Evolutionary conservation across 2,797 vertebrate species (phyloP), one percentile per base, ranked within the genome.

Genomic region (Microcaecilia unicolor): DNA sequence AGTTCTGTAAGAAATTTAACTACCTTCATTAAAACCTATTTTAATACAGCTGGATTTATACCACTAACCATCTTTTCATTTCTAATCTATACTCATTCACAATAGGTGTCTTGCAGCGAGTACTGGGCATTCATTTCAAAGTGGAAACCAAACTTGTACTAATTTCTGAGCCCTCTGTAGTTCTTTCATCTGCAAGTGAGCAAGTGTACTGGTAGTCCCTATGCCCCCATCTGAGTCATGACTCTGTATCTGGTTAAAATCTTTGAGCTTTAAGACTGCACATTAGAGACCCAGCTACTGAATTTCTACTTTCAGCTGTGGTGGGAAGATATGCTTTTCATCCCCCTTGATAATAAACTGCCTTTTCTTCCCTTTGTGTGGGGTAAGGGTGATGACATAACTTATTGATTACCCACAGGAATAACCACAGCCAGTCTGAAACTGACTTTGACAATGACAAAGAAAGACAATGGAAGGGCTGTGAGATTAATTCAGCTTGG

Each of bases 361-460:
- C 46, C 56, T 55, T 61, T 60, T 48, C 56, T 43, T 26, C 10
- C 7, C 46, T 46, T 51, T 10, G 37, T 3, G 25, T 67, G 46
- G 48, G 72, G 67, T 72, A 69, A 80, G 74, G 75, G 77, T 66
- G 73, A 57, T 55, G 77, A 60, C 67, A 66, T 63, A 67, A 76
- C 76, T 81, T 76, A 79, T 76, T 74, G 76, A 83, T 80, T 65
- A 76, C 70, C 55, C 70, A 25, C 29, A 71, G 71, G 69, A 76
- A 78, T 73, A 69, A 55, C 48, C 24, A 31, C 25, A 12, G 59
- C 54, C 58, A 37, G 55, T 47, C 61, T 54, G 58, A 63, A 48
- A 69, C 24, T 58, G 67, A 69, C 70, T 78, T 76, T 77, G 75
- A 78, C 76, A 71, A 67, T 67, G 74, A 74, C 72, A 74, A 58